Conservation (phyloP, 1,140 invertebrate genomes). For the Bicyclus anynana region DNA sequence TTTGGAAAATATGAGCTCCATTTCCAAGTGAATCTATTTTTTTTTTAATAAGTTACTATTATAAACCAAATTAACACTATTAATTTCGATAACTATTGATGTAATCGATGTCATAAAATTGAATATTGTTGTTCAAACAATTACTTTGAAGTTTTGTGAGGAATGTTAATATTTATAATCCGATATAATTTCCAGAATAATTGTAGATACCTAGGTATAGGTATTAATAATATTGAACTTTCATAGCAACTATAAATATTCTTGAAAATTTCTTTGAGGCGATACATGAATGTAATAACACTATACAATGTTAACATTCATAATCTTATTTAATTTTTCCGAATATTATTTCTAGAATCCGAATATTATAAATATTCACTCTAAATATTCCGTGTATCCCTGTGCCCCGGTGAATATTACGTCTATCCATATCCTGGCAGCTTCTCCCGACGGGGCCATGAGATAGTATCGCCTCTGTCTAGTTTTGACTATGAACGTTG, state of each 20-base stretch:
- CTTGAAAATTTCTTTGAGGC: neutral
- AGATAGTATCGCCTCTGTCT: conserved; percentile 92
- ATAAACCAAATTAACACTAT: too few relatives aligned
- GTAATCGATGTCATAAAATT: too few relatives aligned
- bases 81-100: too few relatives aligned
- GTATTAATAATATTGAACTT: neutral
- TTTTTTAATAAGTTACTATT: too few relatives aligned
- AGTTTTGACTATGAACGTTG: conserved; percentile 98
- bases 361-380: conserved; percentile 37
- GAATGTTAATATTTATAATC: neutral
- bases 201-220: too few relatives aligned
- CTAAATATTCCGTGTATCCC: conserved; percentile 71
- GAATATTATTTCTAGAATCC: conserved; percentile 7
- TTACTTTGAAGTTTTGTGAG: too few relatives aligned
- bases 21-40: too few relatives aligned
- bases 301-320: neutral
- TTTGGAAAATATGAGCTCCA: too few relatives aligned
- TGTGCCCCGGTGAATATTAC: conserved; percentile 83
- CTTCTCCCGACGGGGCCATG: conserved; percentile 95
- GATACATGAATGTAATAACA: neutral
- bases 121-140: too few relatives aligned
- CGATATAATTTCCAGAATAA: neutral
- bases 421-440: conserved; percentile 98
- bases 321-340: neutral
- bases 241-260: neutral